Percentiles rank a stretch among this genome's conserved stretches.
These are phyloP conservation scores for Centropus bengalensis DNA, from an alignment of 2,113 vertebrate genomes.

Conservation along the genomic window DNA sequence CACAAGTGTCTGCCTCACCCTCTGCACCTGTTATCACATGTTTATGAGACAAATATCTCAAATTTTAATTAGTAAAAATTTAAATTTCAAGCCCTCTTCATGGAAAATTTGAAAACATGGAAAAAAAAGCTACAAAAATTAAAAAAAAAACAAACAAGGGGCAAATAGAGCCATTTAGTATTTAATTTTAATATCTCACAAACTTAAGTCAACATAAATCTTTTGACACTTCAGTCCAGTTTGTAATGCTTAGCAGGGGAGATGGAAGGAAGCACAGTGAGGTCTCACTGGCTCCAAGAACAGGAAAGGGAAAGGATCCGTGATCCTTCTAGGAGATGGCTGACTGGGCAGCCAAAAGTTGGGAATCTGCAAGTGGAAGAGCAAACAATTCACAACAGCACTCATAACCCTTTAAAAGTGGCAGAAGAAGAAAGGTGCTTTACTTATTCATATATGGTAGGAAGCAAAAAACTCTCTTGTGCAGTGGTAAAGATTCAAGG, in stretches of 20 bases:
- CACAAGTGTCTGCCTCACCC: neutral
- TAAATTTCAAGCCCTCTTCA: neutral
- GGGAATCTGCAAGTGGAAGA: neutral
- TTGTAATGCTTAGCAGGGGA: neutral
- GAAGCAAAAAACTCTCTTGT: rapidly evolving
- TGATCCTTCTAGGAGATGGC: neutral
- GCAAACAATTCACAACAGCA: rapidly evolving
- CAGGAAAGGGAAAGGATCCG: neutral
- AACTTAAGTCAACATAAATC: neutral
- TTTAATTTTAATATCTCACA: neutral
- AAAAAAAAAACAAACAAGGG: neutral
- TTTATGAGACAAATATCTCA: neutral
- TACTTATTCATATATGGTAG: neutral
- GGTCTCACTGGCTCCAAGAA: neutral
- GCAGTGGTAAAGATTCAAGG: neutral
- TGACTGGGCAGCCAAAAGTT: neutral
- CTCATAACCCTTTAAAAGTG: neutral
- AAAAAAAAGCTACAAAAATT: neutral
- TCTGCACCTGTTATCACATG: neutral
- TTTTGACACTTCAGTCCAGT: neutral
- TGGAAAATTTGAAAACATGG: neutral
- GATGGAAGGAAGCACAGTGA: neutral
- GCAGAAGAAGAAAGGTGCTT: neutral
- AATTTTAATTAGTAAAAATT: neutral
- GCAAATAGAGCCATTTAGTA: neutral